Evolutionary conservation across 1,140 invertebrate species (phyloP).

Genomic region (Daktulosphaira vitifoliae): DNA sequence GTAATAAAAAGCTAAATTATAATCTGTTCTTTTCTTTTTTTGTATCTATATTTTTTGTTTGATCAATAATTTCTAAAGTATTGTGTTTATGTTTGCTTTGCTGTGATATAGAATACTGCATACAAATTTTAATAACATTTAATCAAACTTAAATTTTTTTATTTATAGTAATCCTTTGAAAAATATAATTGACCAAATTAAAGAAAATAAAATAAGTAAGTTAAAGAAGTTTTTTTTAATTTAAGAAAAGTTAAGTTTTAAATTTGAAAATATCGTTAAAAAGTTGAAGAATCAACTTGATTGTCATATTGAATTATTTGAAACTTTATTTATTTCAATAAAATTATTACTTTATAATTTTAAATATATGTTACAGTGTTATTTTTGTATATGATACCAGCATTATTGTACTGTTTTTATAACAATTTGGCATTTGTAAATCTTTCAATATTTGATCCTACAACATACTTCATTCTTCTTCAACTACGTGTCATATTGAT

Average conservation of each 20-base stretch:
- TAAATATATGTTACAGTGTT: conserved; percentile 44
- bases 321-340: neutral
- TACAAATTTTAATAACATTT: too few relatives aligned
- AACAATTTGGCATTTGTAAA: conserved; percentile 92
- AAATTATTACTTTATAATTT: neutral
- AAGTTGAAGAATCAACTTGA: too few relatives aligned
- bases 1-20: too few relatives aligned
- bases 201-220: conserved; percentile 12
- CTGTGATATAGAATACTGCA: too few relatives aligned
- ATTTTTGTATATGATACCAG: conserved; percentile 85
- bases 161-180: conserved; percentile 1
- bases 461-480: conserved; percentile 86
- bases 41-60: too few relatives aligned
- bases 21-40: too few relatives aligned
- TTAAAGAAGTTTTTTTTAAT: neutral
- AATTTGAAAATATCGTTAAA: neutral
- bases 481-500: conserved; percentile 89
- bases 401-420: conserved; percentile 85
- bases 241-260: conserved; percentile 27
- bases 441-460: conserved; percentile 82
- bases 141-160: too few relatives aligned
- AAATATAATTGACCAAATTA: neutral
- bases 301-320: too few relatives aligned
- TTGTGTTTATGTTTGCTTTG: too few relatives aligned
- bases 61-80: too few relatives aligned